These are phyloP conservation scores for Synaphobranchus kaupii DNA, from an alignment of 2,797 vertebrate species.

Conservation along the genomic window DNA sequence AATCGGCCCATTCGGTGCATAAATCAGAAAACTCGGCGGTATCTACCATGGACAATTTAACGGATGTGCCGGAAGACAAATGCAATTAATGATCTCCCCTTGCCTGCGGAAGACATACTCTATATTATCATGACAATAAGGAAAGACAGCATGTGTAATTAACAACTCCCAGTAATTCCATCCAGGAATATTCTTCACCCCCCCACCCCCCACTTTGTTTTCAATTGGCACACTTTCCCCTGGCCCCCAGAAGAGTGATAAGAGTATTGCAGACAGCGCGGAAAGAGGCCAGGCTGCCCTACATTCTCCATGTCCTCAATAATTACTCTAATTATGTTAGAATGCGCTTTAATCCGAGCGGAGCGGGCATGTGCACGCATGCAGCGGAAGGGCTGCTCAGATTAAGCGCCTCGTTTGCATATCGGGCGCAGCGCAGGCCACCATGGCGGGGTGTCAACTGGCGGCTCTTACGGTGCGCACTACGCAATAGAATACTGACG, in stretches of 20 bases:
- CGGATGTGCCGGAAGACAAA: slow-evolving; percentile 25
- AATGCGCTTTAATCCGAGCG: neutral
- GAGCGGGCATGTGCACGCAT: neutral
- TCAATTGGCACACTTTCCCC: neutral
- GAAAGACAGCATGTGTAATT: slow-evolving; percentile 19
- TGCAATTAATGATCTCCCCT: slow-evolving; percentile 6
- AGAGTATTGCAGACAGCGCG: neutral
- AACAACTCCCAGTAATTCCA: slow-evolving; percentile 5
- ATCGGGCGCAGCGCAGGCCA: neutral
- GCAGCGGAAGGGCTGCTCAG: neutral
- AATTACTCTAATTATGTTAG: neutral
- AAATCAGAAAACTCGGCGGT: neutral
- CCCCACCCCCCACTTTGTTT: neutral
- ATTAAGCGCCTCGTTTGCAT: neutral
- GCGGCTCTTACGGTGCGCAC: neutral
- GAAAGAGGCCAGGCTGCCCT: slow-evolving; percentile 5
- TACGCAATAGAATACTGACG: neutral
- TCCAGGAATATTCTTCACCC: neutral
- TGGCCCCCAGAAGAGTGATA: neutral
- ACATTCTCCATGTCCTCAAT: neutral
- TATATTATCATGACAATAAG: neutral
- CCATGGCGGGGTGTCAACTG: too few relatives aligned
- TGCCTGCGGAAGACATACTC: slow-evolving; percentile 7
- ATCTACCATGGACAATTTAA: slow-evolving; percentile 2
- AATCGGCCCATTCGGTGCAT: neutral